Evolutionary conservation across 2,113 vertebrate species (phyloP).

Genomic region (Gobius niger): DNA sequence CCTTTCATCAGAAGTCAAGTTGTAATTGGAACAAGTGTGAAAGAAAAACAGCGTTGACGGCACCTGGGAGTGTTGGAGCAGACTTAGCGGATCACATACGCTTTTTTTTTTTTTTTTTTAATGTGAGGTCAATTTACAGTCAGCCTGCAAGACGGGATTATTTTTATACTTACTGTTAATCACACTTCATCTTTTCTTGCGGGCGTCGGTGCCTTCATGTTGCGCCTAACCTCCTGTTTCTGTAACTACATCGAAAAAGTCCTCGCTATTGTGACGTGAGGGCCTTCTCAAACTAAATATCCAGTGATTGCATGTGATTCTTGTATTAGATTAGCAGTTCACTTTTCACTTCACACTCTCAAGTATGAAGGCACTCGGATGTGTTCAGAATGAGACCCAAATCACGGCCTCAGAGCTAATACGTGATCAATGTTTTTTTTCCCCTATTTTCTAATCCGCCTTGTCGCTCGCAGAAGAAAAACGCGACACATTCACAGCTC

Average conservation of each 20-base stretch:
- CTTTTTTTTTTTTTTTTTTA: constrained; percentile 24
- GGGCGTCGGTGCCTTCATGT: neutral
- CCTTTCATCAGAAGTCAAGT: constrained; percentile 55
- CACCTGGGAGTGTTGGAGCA: constrained; percentile 26
- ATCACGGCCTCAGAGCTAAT: no score
- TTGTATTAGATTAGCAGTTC: no score
- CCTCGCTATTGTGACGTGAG: no score
- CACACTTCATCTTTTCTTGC: neutral
- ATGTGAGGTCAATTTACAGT: constrained; percentile 37
- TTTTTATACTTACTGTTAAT: constrained; percentile 6
- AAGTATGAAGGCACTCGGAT: no score
- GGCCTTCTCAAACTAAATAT: no score
- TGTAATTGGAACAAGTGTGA: constrained; percentile 61
- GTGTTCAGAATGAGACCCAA: no score
- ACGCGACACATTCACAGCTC: neutral
- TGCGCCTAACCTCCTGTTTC: neutral
- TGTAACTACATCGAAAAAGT: no score
- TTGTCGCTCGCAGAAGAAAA: no score
- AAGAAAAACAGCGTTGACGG: constrained; percentile 48
- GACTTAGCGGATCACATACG: constrained; percentile 39
- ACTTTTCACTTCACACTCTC: no score
- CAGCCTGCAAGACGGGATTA: constrained; percentile 12
- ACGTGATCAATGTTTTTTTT: no score
- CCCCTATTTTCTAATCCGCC: no score
- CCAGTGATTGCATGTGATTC: no score